phyloP scores from a whole-genome alignment of 2,113 vertebrate species.

The Platichthys stellatus region DNA sequence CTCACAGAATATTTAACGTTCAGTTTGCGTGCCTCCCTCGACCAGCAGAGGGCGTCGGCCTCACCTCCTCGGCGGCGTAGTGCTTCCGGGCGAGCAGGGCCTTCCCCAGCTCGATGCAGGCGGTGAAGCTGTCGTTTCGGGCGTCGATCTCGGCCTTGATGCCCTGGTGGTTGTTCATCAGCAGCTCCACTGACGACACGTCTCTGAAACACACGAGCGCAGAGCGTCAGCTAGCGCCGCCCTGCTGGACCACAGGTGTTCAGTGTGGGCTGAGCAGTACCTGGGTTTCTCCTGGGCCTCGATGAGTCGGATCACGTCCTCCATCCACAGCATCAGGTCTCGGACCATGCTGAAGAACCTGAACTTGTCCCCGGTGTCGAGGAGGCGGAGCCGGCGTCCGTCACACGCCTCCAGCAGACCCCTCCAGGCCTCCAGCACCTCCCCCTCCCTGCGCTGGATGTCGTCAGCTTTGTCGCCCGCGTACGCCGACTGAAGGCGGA shows the following conservation, averaged over 20 bases:
- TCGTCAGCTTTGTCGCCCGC: constrained; percentile 96
- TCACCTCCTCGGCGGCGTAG: constrained; percentile 93
- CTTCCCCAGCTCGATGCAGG: constrained; percentile 95
- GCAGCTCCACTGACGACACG: constrained; percentile 94
- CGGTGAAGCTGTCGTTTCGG: constrained; percentile 95
- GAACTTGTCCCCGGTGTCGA: constrained; percentile 97
- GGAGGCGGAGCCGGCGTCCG: constrained; percentile 87
- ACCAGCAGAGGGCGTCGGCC: too few relatives aligned
- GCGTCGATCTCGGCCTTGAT: constrained; percentile 98
- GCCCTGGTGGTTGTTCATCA: constrained; percentile 99
- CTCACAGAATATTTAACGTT: too few relatives aligned
- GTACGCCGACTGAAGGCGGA: constrained; percentile 93
- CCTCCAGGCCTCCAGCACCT: constrained; percentile 95
- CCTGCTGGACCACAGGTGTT: neutral
- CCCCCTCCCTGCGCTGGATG: constrained; percentile 92
- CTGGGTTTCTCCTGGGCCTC: constrained; percentile 96
- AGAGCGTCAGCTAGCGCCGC: neutral
- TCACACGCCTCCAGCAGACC: constrained; percentile 91
- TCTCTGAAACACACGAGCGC: constrained; percentile 80
- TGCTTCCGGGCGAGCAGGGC: constrained; percentile 93
- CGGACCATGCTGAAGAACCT: constrained; percentile 97
- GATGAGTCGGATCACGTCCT: constrained; percentile 95
- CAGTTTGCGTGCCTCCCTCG: too few relatives aligned
- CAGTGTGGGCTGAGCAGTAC: constrained; percentile 62
- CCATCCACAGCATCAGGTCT: constrained; percentile 99